Conservation (phyloP, 2,797 vertebrate genomes). For the Diceros bicornis region DNA sequence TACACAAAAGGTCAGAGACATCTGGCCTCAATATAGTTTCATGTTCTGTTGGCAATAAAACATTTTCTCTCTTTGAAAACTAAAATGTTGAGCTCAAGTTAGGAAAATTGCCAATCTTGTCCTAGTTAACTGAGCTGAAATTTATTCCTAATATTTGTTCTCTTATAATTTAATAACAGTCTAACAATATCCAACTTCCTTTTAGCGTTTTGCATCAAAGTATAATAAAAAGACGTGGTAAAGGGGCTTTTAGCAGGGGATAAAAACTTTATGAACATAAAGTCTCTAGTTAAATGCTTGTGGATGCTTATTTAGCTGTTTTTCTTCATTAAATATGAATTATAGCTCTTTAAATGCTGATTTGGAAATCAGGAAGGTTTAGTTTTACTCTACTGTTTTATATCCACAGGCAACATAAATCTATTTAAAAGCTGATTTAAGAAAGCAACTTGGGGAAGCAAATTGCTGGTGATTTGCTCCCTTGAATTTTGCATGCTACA, state of each 20-base stretch:
- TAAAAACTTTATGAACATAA: slow-evolving; percentile 82
- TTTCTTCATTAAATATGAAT: slow-evolving; percentile 88
- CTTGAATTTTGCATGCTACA: slow-evolving; percentile 76
- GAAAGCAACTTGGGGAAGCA: slow-evolving; percentile 80
- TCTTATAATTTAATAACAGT: slow-evolving; percentile 82
- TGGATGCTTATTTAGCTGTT: slow-evolving; percentile 84
- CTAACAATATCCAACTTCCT: slow-evolving; percentile 84
- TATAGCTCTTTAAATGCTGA: slow-evolving; percentile 84
- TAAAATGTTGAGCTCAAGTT: slow-evolving; percentile 56
- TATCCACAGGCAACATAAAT: slow-evolving; percentile 82
- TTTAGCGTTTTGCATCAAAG: slow-evolving; percentile 79
- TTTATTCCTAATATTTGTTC: slow-evolving; percentile 83
- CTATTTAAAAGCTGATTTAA: slow-evolving; percentile 84
- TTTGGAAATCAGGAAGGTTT: slow-evolving; percentile 85
- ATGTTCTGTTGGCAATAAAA: slow-evolving; percentile 72
- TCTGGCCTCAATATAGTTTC: slow-evolving; percentile 73
- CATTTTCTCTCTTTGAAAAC: slow-evolving; percentile 69
- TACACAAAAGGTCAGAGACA: slow-evolving; percentile 68
- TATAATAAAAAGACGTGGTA: slow-evolving; percentile 81
- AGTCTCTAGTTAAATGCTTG: slow-evolving; percentile 83
- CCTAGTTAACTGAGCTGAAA: slow-evolving; percentile 71
- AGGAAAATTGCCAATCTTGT: slow-evolving; percentile 77
- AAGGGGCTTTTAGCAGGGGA: slow-evolving; percentile 83
- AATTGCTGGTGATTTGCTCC: slow-evolving; percentile 81
- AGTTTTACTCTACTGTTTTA: slow-evolving; percentile 82